These are phyloP conservation scores for Anarhynchus alexandrinus DNA, from an alignment of 2,113 vertebrate species.

Conservation along the genomic window DNA sequence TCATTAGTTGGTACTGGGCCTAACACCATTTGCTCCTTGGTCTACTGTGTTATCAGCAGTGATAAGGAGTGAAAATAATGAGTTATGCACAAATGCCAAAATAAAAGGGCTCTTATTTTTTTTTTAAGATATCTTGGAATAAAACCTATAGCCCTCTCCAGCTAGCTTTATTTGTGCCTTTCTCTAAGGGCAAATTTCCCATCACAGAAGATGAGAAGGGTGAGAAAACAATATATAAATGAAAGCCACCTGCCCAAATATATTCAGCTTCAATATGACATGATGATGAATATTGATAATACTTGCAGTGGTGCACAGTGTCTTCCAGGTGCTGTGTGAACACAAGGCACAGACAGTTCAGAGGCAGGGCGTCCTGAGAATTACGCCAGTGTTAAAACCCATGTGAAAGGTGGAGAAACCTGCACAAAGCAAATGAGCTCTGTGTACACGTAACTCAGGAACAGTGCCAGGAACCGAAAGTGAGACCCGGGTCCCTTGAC, in stretches of 20 bases:
- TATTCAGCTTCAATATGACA: constrained; percentile 20
- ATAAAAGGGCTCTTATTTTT: not conserved
- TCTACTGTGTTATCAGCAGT: not conserved
- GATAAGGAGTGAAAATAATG: constrained; percentile 10
- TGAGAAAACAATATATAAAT: constrained; percentile 16
- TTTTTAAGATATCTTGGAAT: not conserved
- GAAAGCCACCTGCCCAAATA: constrained; percentile 23
- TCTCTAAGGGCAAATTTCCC: not conserved
- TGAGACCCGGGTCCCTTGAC: not conserved
- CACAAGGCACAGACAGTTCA: not conserved
- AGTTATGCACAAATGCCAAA: not conserved
- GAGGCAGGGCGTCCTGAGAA: not conserved
- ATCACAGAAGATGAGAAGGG: not conserved
- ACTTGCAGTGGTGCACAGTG: not conserved
- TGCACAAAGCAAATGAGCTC: not conserved
- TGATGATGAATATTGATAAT: not conserved
- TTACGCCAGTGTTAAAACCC: not conserved
- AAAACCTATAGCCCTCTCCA: not conserved
- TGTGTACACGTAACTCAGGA: not conserved
- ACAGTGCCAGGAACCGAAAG: not conserved
- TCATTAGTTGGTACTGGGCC: not conserved
- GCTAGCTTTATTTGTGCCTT: not conserved
- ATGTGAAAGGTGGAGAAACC: not conserved
- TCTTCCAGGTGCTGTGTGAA: not conserved
- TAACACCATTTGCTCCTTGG: not conserved